These are phyloP conservation scores for Drosophila obscura DNA, from an alignment of 1,140 invertebrate genomes.

Conservation along the genomic window DNA sequence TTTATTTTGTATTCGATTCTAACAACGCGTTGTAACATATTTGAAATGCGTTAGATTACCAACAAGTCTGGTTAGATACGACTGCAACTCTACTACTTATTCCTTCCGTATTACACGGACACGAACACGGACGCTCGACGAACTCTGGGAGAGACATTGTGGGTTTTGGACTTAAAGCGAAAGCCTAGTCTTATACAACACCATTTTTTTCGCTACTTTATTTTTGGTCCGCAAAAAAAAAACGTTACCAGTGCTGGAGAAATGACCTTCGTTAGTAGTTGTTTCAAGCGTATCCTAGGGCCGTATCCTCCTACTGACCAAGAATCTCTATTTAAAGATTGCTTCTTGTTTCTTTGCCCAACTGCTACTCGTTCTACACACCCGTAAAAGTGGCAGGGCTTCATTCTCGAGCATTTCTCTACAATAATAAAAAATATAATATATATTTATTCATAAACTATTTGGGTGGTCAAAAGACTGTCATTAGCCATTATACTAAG, in stretches of 20 bases:
- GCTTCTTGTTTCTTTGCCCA: constrained; percentile 28
- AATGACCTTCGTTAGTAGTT: background rate
- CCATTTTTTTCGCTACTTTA: constrained; percentile 6
- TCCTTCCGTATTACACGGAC: too few relatives aligned
- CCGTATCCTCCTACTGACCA: constrained; percentile 53
- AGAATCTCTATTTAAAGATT: constrained; percentile 67
- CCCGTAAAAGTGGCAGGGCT: constrained; percentile 9
- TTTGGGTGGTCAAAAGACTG: constrained; percentile 22
- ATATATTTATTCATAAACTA: too few relatives aligned
- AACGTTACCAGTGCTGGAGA: too few relatives aligned
- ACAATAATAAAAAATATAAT: too few relatives aligned
- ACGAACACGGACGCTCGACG: too few relatives aligned
- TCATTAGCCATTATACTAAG: constrained; percentile 8
- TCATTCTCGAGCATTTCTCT: too few relatives aligned
- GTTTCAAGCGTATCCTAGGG: background rate
- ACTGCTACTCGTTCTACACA: constrained; percentile 6
- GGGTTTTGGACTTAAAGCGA: too few relatives aligned
- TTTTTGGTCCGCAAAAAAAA: background rate
- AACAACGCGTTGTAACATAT: constrained; percentile 26
- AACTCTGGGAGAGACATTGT: too few relatives aligned
- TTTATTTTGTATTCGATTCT: background rate
- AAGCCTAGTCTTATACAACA: constrained; percentile 7
- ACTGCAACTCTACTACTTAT: too few relatives aligned
- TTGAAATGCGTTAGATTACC: background rate
- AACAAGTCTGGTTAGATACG: too few relatives aligned